Evolutionary conservation across 2,888 invertebrate species (phyloP).

Genomic region (Ectobius pallidus): DNA sequence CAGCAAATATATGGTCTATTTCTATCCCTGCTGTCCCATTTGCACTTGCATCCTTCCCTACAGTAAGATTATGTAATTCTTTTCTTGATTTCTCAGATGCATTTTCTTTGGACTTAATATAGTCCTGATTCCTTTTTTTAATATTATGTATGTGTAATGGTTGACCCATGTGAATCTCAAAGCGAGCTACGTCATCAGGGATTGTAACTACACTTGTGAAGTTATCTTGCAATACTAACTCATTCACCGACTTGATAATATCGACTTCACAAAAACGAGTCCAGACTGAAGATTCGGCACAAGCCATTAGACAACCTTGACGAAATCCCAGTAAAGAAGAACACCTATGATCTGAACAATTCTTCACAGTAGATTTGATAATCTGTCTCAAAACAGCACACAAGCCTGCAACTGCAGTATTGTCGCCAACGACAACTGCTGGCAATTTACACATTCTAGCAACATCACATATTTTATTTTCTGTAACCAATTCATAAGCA

Average conservation of each 20-base stretch:
- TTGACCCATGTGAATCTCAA: constrained; percentile 83
- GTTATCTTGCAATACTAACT: constrained; percentile 51
- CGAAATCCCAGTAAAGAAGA: constrained; percentile 77
- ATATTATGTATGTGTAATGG: constrained; percentile 87
- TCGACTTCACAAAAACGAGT: constrained; percentile 91
- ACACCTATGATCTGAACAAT: constrained; percentile 51
- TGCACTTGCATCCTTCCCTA: neutral
- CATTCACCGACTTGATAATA: constrained; percentile 65
- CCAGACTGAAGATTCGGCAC: constrained; percentile 86
- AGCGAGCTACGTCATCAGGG: constrained; percentile 73
- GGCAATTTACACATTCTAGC: constrained; percentile 65
- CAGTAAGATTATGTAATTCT: neutral
- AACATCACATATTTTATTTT: constrained; percentile 52
- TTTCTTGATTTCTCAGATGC: neutral
- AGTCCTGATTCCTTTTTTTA: constrained; percentile 71
- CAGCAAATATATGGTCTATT: constrained; percentile 76
- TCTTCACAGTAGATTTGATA: constrained; percentile 54
- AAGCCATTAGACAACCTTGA: constrained; percentile 78
- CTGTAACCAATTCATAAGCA: constrained; percentile 23
- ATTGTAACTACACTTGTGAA: constrained; percentile 54
- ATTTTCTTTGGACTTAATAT: constrained; percentile 54
- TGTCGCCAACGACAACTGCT: constrained; percentile 61
- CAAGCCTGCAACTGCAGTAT: constrained; percentile 72
- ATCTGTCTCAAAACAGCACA: constrained; percentile 74
- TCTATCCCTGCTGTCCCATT: constrained; percentile 35